Evolutionary conservation across 2,888 invertebrate genomes (phyloP), one percentile per base, ranked within the genome.

Genomic region (Harpalus rubripes): DNA sequence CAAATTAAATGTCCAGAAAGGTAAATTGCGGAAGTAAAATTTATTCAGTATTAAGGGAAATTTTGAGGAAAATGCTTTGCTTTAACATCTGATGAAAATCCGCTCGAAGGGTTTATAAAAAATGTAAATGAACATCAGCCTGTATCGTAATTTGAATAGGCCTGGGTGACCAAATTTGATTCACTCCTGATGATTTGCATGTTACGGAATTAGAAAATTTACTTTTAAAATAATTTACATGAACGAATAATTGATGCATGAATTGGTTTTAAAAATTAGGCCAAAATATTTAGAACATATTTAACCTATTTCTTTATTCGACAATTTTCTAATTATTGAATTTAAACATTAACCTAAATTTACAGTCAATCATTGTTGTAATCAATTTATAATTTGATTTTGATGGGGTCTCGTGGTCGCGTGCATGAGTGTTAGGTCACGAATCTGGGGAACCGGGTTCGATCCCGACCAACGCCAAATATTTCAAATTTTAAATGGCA

Each of bases 71-170:
- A 22, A 63, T 68, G 22, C 32, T 65, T 32, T 65, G 10, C 10
- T 68, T 58, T 8, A 32, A 59, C 58, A 16, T 26, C 79, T 39
- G 26, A 18, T 56, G 78, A 78, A 78, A 79, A 32, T 68, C 7
- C 68, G 59, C 79, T 61, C 59, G 15, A 61, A 58, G 59, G 59
- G n/a, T 59, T 41, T 79, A 79, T 79, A 59, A 79, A 79, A 79
- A 61, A 79, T 79, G 79, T 39, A 79, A 79, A 79, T 79, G 79
- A 79, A 59, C 59, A 68, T 32, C 68, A 39, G 68, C 39, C 32
- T 79, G 22, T 79, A 79, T 79, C 10, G 79, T 79, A 79, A 79
- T 79, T 79, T 79, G 16, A 61, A 26, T 79, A 59, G 59, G 79
- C 39, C 41, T 58, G 39, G 59, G 32, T 79, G 59, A 58, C 79